Evolutionary conservation across 1,140 invertebrate genomes (phyloP).

Genomic region (Venturia canescens): DNA sequence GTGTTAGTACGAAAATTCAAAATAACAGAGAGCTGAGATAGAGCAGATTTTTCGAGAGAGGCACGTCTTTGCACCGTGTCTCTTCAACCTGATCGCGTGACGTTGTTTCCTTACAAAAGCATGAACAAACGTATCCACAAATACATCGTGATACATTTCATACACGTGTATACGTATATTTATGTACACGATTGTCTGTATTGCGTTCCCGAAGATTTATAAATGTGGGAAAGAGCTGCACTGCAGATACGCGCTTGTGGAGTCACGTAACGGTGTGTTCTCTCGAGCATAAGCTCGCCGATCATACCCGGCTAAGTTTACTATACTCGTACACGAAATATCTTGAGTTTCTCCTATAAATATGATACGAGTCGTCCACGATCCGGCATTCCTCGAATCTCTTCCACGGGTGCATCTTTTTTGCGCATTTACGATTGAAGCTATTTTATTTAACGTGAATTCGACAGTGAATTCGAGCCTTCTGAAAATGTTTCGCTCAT

Average conservation of each 20-base stretch:
- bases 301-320: neutral
- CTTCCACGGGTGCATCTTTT: too few relatives aligned
- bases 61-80: conserved; percentile 51
- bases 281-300: conserved; percentile 23
- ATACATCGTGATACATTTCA: too few relatives aligned
- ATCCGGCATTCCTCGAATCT: too few relatives aligned
- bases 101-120: conserved; percentile 14
- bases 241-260: conserved; percentile 46
- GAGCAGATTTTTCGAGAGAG: conserved; percentile 44
- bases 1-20: neutral
- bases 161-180: too few relatives aligned
- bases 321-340: neutral
- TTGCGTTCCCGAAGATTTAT: conserved; percentile 14
- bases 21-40: neutral
- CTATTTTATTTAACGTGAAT: too few relatives aligned
- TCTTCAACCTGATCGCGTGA: conserved; percentile 49
- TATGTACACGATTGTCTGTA: neutral
- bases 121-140: neutral
- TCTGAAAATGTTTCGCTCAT: too few relatives aligned
- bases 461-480: too few relatives aligned
- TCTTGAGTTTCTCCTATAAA: neutral
- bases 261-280: conserved; percentile 51
- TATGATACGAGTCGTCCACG: neutral
- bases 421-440: too few relatives aligned
- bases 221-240: conserved; percentile 45